Percentiles rank a stretch among this genome's conserved stretches.
Conservation (phyloP, 2,797 vertebrate species). For the Hemitrygon akajei region DNA sequence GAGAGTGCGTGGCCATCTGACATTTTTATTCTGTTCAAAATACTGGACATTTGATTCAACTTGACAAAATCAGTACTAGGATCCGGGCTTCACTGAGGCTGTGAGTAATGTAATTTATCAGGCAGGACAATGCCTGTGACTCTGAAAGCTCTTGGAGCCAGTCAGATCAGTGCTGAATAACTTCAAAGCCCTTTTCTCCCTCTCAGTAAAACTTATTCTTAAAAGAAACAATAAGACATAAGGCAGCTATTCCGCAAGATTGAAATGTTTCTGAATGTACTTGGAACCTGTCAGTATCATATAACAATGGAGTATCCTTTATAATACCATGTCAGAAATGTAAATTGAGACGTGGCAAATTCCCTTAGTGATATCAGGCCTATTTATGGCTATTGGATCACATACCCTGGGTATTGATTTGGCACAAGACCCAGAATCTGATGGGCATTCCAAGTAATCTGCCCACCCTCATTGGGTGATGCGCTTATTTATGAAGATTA, state of each 20-base stretch:
- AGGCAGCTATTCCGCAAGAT: not conserved
- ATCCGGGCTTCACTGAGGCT: constrained; percentile 5
- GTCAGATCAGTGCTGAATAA: not conserved
- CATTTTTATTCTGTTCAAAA: not conserved
- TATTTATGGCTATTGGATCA: not conserved
- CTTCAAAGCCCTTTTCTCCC: constrained; percentile 25
- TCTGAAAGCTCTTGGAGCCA: not conserved
- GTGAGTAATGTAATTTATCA: not conserved
- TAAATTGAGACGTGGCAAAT: not conserved
- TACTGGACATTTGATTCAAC: not conserved
- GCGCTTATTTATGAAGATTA: constrained; percentile 60
- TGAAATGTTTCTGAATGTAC: constrained; percentile 8
- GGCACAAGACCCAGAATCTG: constrained; percentile 61
- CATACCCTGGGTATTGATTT: not conserved
- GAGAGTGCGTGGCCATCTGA: too few relatives aligned
- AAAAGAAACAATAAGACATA: not conserved
- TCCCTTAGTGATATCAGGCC: not conserved
- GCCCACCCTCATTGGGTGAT: constrained; percentile 65
- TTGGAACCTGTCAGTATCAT: not conserved
- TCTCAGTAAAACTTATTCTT: constrained; percentile 10
- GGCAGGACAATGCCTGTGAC: not conserved
- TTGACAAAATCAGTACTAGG: not conserved
- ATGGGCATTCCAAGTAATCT: constrained; percentile 45
- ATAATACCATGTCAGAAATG: not conserved
- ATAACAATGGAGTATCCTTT: not conserved